These are phyloP conservation scores for Solen grandis DNA, from an alignment of 1,140 invertebrate genomes.

Conservation along the genomic window DNA sequence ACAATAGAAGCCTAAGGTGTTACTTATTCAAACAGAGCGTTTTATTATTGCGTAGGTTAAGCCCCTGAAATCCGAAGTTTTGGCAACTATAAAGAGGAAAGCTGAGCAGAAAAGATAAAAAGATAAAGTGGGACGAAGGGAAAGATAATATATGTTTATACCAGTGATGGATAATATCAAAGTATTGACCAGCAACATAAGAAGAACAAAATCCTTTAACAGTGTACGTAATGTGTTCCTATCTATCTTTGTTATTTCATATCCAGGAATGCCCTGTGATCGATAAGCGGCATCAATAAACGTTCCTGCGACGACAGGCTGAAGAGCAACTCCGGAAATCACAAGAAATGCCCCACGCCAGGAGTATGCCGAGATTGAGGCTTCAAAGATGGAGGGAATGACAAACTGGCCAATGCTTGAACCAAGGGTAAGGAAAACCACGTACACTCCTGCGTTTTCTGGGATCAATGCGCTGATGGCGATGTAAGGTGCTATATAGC, in stretches of 20 bases:
- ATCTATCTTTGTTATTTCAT: background rate
- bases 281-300: conserved; percentile 10
- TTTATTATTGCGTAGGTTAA: background rate
- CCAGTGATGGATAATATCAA: background rate
- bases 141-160: no score
- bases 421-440: conserved; percentile 2
- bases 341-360: conserved; percentile 21
- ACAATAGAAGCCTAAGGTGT: background rate
- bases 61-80: background rate
- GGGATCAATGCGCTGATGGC: conserved; percentile 7
- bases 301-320: background rate
- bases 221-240: background rate
- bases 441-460: background rate
- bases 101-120: background rate
- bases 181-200: conserved; percentile 7
- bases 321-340: conserved; percentile 7
- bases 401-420: conserved; percentile 20
- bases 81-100: background rate
- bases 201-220: background rate
- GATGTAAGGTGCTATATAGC: conserved; percentile 16
- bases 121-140: no score
- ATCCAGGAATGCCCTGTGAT: background rate
- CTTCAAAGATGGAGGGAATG: conserved; percentile 3
- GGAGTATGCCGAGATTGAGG: background rate
- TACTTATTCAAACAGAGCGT: background rate